A percentile compares a stretch with the other conserved stretches of the same genome.
These are phyloP conservation scores for Polylopha cassiicola DNA, from an alignment of 2,888 invertebrate genomes.

Conservation along the genomic window DNA sequence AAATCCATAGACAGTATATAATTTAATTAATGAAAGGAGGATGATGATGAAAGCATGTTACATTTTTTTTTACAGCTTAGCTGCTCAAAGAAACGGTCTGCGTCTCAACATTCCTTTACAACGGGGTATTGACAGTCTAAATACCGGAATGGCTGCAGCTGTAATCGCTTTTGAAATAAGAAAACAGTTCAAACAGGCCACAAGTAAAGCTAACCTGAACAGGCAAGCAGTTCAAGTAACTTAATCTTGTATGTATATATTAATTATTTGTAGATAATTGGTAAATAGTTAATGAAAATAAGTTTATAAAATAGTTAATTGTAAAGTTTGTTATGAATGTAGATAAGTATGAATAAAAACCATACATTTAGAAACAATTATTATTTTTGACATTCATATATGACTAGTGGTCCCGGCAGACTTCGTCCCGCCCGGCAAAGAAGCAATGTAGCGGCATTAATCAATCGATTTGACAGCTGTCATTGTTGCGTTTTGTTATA, in stretches of 20 bases:
- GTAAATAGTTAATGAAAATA: conserved; percentile 3
- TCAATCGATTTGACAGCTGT: too few relatives aligned
- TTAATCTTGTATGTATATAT: conserved; percentile 25
- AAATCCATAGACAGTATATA: too few relatives aligned
- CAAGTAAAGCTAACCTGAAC: conserved; percentile 43
- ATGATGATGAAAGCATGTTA: background rate
- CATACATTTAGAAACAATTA: too few relatives aligned
- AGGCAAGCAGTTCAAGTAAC: conserved; percentile 32
- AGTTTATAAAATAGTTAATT: too few relatives aligned
- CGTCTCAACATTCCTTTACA: conserved; percentile 88
- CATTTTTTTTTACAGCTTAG: conserved; percentile 61
- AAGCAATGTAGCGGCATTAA: too few relatives aligned
- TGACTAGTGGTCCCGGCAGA: too few relatives aligned
- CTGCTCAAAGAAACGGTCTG: conserved; percentile 75
- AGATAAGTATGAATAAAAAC: too few relatives aligned
- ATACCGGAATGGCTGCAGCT: conserved; percentile 88
- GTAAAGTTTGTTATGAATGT: too few relatives aligned
- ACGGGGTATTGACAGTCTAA: conserved; percentile 88
- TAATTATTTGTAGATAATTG: conserved; percentile 7
- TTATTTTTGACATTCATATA: too few relatives aligned
- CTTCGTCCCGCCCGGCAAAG: too few relatives aligned
- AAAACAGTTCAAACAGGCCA: conserved; percentile 76
- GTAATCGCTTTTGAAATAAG: conserved; percentile 90
- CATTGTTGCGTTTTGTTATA: too few relatives aligned
- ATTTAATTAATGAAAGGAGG: background rate